A percentile compares a stretch with the other conserved stretches of the same genome.
Evolutionary conservation across 2,113 vertebrate species (phyloP).

Genomic region (Albula goreensis): DNA sequence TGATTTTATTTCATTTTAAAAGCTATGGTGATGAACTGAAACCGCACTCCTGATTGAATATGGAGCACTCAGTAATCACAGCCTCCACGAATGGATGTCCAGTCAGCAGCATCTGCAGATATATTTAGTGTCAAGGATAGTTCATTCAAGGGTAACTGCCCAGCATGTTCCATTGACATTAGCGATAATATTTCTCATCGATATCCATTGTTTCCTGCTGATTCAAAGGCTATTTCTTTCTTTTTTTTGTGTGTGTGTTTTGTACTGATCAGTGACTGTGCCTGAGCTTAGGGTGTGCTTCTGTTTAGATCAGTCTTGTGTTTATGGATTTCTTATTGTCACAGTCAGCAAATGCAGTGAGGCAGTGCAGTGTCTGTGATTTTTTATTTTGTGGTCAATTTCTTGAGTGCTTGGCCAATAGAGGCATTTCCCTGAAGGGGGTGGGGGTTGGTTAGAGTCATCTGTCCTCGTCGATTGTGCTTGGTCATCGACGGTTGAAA

Average conservation of each 20-base stretch:
- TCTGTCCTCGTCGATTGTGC: too few relatives aligned
- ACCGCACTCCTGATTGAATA: background rate
- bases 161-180: background rate
- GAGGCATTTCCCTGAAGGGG: background rate
- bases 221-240: background rate
- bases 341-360: background rate
- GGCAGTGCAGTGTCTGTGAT: background rate
- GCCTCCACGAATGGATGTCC: background rate
- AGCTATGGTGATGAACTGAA: background rate
- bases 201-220: background rate
- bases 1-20: background rate
- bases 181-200: background rate
- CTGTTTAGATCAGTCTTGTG: background rate
- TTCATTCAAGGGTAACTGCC: background rate
- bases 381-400: background rate
- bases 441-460: background rate
- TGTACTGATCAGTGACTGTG: too few relatives aligned
- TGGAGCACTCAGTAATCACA: background rate
- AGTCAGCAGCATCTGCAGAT: background rate
- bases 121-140: conserved; percentile 3
- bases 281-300: background rate
- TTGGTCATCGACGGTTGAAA: too few relatives aligned
- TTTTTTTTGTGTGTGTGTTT: background rate
- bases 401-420: background rate
- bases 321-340: background rate